A percentile compares a stretch with the other conserved stretches of the same genome.
Conservation (phyloP, 2,888 invertebrate genomes). For the Trissolcus brochymenae region DNA sequence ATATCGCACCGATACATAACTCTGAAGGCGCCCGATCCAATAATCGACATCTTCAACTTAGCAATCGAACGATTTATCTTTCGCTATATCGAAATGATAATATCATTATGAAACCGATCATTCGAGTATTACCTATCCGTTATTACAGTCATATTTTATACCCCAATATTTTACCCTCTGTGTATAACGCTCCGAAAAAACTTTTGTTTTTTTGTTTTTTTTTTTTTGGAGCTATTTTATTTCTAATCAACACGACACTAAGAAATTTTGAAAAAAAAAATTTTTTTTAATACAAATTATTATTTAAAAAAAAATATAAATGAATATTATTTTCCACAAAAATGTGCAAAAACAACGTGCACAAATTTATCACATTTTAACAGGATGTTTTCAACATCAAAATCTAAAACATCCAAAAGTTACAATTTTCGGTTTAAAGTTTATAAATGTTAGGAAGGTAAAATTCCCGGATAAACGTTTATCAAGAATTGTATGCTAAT, state of each 20-base stretch:
- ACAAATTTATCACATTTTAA: too few relatives aligned
- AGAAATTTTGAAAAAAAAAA: background rate
- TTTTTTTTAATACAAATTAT: too few relatives aligned
- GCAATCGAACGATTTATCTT: slow-evolving; percentile 52
- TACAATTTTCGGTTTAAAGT: too few relatives aligned
- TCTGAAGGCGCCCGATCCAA: slow-evolving; percentile 35
- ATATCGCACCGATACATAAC: slow-evolving; percentile 47
- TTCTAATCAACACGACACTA: background rate
- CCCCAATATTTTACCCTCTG: slow-evolving; percentile 1
- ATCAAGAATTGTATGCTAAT: slow-evolving; percentile 13
- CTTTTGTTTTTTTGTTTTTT: too few relatives aligned
- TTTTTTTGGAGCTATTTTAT: too few relatives aligned
- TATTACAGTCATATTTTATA: slow-evolving; percentile 48
- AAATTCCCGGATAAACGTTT: slow-evolving; percentile 8
- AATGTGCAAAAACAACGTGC: background rate
- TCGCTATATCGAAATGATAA: slow-evolving; percentile 52
- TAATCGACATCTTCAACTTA: slow-evolving; percentile 56
- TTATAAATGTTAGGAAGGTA: too few relatives aligned
- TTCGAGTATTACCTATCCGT: slow-evolving; percentile 48
- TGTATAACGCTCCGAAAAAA: background rate
- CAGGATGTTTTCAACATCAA: too few relatives aligned
- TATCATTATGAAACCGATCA: slow-evolving; percentile 54
- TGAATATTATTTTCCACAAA: background rate
- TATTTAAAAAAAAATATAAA: too few relatives aligned
- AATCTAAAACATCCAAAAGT: too few relatives aligned